Percentiles rank a stretch among this genome's conserved stretches.
phyloP scores from a whole-genome alignment of 64 coral and sea anemone species.

The Orbicella faveolata region DNA sequence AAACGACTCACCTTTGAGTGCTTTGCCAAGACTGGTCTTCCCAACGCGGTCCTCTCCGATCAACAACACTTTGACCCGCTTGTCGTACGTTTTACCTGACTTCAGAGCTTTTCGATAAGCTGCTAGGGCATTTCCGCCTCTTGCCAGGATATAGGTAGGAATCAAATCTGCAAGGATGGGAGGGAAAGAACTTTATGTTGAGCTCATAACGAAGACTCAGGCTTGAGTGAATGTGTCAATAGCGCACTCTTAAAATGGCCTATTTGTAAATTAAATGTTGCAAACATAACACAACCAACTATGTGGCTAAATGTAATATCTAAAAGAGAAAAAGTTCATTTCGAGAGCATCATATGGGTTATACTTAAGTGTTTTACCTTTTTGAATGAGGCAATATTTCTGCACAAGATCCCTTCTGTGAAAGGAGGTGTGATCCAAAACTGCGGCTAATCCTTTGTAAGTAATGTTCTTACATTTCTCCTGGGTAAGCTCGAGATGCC shows the following conservation, averaged over 20 bases:
- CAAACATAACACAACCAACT: neutral
- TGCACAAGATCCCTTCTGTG: neutral
- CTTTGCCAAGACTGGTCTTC: neutral
- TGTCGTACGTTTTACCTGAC: neutral
- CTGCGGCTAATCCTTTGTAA: neutral
- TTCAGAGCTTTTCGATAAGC: constrained; percentile 3
- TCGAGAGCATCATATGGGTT: neutral
- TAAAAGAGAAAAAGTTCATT: neutral
- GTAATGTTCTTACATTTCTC: neutral
- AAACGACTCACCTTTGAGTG: neutral
- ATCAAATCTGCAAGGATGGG: neutral
- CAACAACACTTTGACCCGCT: neutral
- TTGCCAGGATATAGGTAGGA: constrained; percentile 10
- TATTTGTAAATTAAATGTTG: neutral
- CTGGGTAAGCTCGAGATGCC: neutral
- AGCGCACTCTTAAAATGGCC: neutral
- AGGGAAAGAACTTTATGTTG: neutral
- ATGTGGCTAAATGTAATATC: too few species aligned
- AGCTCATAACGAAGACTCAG: neutral
- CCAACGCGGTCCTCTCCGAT: neutral
- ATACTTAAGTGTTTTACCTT: neutral
- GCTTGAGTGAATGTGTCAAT: neutral
- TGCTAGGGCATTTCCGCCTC: neutral
- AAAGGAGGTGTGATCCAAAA: neutral
- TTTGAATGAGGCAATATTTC: neutral